Conservation (phyloP, 2,797 vertebrate species). For the Brachyalestes nurse region DNA sequence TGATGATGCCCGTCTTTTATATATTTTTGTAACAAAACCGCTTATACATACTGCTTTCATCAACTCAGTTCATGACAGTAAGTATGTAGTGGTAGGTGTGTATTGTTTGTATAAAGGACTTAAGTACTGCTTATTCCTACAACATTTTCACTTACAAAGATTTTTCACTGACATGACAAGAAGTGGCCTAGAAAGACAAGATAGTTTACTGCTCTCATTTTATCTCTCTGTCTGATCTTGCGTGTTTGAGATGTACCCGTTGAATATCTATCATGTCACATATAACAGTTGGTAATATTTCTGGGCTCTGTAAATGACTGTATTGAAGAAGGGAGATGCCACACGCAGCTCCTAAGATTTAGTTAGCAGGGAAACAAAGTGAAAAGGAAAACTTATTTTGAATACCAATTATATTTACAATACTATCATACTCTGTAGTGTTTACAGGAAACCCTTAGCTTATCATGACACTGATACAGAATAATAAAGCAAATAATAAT, state of each 20-base stretch:
- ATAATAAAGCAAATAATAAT: not conserved
- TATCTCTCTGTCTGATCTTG: slow-evolving; percentile 15
- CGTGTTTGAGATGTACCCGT: slow-evolving; percentile 48
- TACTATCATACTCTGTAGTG: slow-evolving; percentile 7
- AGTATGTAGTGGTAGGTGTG: not conserved
- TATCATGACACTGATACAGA: not conserved
- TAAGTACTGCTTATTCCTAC: not conserved
- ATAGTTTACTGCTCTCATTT: slow-evolving; percentile 19
- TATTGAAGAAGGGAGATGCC: slow-evolving; percentile 46
- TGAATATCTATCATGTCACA: slow-evolving; percentile 45
- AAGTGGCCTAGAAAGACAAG: not conserved
- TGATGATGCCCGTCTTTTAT: too few species aligned
- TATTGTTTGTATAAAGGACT: not conserved
- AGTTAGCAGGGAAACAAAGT: slow-evolving; percentile 22
- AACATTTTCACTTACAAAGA: too few species aligned
- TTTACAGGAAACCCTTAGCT: slow-evolving; percentile 12
- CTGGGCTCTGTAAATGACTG: slow-evolving; percentile 43
- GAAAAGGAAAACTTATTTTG: slow-evolving; percentile 19
- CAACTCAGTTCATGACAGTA: not conserved
- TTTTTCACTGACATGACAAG: slow-evolving; percentile 10
- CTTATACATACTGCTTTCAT: not conserved
- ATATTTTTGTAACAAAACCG: too few species aligned
- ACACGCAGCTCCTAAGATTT: slow-evolving; percentile 17
- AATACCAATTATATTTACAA: slow-evolving; percentile 29
- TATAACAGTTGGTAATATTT: slow-evolving; percentile 40